Conservation (phyloP, 2,113 vertebrate species). For the Myodes glareolus region DNA sequence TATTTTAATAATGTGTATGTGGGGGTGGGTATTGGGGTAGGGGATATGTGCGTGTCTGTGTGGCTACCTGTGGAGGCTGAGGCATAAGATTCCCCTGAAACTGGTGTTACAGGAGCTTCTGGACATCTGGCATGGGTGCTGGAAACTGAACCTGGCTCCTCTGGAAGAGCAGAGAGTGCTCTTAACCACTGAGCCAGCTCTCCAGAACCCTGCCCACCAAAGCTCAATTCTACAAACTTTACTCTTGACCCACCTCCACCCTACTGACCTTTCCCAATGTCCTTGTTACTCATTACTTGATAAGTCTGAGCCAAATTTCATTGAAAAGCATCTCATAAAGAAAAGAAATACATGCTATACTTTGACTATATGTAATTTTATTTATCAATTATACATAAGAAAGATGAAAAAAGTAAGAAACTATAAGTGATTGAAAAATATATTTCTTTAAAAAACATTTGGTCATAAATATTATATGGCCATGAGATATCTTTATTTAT, state of each 20-base stretch:
- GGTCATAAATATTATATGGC: neutral
- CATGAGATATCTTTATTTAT: neutral
- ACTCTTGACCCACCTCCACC: neutral
- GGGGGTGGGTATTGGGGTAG: neutral
- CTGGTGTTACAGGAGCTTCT: neutral
- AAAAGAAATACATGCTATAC: neutral
- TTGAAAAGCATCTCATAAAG: neutral
- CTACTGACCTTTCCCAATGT: neutral
- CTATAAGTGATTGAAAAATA: neutral
- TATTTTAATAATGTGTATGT: neutral
- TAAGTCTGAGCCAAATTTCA: neutral
- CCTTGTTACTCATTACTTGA: neutral
- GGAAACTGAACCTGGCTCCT: neutral
- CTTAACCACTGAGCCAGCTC: neutral
- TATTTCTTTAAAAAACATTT: neutral
- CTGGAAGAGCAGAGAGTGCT: neutral
- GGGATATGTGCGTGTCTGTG: neutral
- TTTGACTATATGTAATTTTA: neutral
- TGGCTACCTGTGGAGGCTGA: neutral
- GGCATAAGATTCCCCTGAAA: neutral
- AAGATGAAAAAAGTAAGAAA: neutral
- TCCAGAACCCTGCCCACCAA: neutral
- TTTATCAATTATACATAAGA: neutral
- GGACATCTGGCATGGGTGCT: neutral
- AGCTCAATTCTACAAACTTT: neutral